These are phyloP conservation scores for Natrix natrix DNA, from an alignment of 2,797 vertebrate species.

Conservation along the genomic window DNA sequence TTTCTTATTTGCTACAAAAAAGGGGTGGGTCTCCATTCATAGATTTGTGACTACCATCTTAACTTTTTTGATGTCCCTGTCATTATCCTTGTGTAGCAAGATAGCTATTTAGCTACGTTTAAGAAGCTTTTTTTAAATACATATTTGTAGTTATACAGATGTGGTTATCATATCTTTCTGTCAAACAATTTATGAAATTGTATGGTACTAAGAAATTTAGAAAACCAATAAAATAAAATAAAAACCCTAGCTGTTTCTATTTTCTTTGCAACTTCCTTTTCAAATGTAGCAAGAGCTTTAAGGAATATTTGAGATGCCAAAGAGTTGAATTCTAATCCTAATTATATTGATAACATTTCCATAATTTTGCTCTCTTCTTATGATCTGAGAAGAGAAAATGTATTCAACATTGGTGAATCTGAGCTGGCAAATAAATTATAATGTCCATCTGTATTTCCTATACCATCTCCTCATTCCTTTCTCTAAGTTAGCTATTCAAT, in stretches of 20 bases:
- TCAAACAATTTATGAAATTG: not conserved
- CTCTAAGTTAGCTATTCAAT: not conserved
- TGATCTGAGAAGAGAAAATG: slow-evolving; percentile 10
- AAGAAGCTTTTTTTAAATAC: not conserved
- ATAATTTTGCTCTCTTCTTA: slow-evolving; percentile 19
- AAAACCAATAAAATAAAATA: not conserved
- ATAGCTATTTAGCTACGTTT: not conserved
- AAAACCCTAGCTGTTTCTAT: not conserved
- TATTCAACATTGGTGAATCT: not conserved
- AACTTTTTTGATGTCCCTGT: not conserved
- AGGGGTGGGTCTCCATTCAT: not conserved
- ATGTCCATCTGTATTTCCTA: not conserved
- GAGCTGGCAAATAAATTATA: not conserved
- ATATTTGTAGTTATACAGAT: not conserved
- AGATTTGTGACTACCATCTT: not conserved
- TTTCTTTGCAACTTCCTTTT: slow-evolving; percentile 34
- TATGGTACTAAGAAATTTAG: not conserved
- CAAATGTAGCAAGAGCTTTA: slow-evolving; percentile 30
- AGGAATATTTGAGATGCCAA: slow-evolving; percentile 42
- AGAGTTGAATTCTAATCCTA: slow-evolving; percentile 43
- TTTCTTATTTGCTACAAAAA: not conserved
- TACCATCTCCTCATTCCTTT: not conserved
- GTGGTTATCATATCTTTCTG: not conserved
- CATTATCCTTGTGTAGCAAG: not conserved
- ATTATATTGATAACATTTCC: slow-evolving; percentile 27